These are phyloP conservation scores for Pecten maximus DNA, from an alignment of 2,888 invertebrate genomes.

Conservation along the genomic window DNA sequence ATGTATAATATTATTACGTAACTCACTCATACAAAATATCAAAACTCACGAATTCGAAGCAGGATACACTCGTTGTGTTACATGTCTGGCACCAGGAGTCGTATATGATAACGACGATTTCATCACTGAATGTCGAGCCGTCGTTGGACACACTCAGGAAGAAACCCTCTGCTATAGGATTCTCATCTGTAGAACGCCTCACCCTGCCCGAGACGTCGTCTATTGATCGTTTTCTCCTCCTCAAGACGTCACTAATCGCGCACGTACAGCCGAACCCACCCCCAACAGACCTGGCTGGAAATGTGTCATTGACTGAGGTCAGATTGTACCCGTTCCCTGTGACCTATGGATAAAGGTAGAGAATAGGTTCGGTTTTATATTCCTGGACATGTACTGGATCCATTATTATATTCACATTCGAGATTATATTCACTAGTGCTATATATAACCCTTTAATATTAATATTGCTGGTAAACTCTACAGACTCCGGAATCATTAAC, in stretches of 20 bases:
- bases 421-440: no score
- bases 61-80: background rate
- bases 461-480: no score
- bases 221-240: background rate
- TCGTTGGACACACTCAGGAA: background rate
- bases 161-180: background rate
- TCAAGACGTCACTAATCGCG: background rate
- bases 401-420: no score
- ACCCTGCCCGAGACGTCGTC: background rate
- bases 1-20: no score
- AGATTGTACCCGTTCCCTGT: background rate
- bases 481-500: no score
- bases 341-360: background rate
- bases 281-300: background rate
- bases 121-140: background rate
- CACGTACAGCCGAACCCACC: background rate
- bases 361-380: no score
- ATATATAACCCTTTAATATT: no score
- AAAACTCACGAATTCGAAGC: background rate
- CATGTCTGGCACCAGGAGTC: background rate
- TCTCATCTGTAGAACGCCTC: background rate
- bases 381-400: no score
- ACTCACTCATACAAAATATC: no score
- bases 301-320: background rate
- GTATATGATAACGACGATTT: background rate